Evolutionary conservation across 2,888 invertebrate species (phyloP), one percentile per base, ranked within the genome.

Genomic region (Drosophila atroscutellata): DNA sequence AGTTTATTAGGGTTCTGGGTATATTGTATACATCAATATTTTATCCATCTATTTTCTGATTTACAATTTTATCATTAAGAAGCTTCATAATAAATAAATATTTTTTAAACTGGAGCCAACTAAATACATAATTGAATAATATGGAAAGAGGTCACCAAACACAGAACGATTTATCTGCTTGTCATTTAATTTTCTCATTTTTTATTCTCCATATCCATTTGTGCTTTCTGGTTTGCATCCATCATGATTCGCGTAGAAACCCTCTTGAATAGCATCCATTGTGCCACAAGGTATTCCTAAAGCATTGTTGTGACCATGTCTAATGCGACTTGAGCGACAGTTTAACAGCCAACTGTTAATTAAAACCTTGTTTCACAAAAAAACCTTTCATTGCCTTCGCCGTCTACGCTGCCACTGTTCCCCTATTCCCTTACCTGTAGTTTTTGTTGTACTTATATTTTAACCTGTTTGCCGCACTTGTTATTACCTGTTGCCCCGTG

Each of bases 341-440:
- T 73, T 77, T 79, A 67, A 65, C 77, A 68, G 54, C 47, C 24
- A 36, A 34, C 51, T 72, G 77, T 63, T 78, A 78, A 78, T 78
- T 75, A 51, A 52, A 60, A 32, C 55, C 57, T 39, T 45, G 39
- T 58, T 52, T 78, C 74, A 74, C 56, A 55, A 60, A 34, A 24
- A 34, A 32, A 34, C 32, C 26, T 7, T 42, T 42, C 20, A 5
- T 42, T 42, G 42, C 2, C 39, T n/a, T n/a, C 9, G n/a, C n/a
- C 3, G n/a, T 39, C n/a, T n/a, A 6, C 5, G 9, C 28, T 26
- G 20, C 18, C 26, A 2, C 13, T 11, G 2, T 8, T 45, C 4
- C 54, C 39, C 34, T 6, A 3, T 50, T 28, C 34, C 9, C 7
- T 36, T 24, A 6, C 26, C 26, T 20, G 20, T 36, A 7, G n/a